These are phyloP conservation scores for Tachypleus tridentatus DNA, from an alignment of 1,140 invertebrate genomes.

Conservation along the genomic window DNA sequence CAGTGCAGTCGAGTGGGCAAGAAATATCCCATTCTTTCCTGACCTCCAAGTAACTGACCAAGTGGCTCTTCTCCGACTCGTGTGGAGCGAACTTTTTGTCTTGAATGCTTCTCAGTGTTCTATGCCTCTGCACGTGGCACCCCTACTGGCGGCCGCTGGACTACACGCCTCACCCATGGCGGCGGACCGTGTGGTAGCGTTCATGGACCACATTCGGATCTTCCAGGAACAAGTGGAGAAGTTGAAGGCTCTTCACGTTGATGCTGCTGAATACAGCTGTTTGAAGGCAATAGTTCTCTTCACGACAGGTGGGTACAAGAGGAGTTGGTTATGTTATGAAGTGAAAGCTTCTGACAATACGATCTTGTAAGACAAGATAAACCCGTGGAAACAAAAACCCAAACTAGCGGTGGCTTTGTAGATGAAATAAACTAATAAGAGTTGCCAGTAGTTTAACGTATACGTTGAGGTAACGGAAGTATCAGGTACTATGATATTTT, in stretches of 20 bases:
- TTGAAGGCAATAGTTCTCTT: slow-evolving; percentile 98
- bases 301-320: slow-evolving; percentile 78
- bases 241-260: slow-evolving; percentile 90
- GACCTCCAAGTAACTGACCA: slow-evolving; percentile 76
- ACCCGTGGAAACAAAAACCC: too few species aligned
- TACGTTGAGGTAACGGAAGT: too few species aligned
- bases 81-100: slow-evolving; percentile 96
- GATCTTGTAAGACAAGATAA: too few species aligned
- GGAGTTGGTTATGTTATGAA: too few species aligned
- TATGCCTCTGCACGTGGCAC: slow-evolving; percentile 92
- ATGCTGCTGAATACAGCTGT: slow-evolving; percentile 96
- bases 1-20: slow-evolving; percentile 93
- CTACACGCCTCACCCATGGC: slow-evolving; percentile 80
- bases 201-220: slow-evolving; percentile 98
- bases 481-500: too few species aligned
- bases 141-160: slow-evolving; percentile 78
- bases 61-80: slow-evolving; percentile 83
- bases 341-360: too few species aligned
- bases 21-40: slow-evolving; percentile 95
- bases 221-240: slow-evolving; percentile 98
- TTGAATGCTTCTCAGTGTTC: slow-evolving; percentile 95
- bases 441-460: too few species aligned
- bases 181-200: slow-evolving; percentile 89
- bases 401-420: too few species aligned
- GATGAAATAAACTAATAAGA: too few species aligned